Base-by-base conservation (phyloP, 2,888 invertebrate species). In the Labia minor region DNA sequence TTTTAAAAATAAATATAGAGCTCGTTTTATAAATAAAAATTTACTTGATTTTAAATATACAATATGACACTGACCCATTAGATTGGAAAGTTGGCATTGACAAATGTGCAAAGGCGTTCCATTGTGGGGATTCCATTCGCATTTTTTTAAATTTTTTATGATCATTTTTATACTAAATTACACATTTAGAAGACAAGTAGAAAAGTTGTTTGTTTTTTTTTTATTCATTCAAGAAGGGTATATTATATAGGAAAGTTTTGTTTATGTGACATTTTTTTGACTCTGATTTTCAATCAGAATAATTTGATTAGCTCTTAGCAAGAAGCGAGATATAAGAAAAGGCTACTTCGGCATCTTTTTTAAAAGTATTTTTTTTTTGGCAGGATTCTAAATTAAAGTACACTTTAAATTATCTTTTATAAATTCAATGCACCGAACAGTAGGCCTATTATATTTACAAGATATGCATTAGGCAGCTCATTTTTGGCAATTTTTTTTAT, bases 201-300 rank as follows among this genome's bases (percentile, higher is more conserved):
- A 49, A 49, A 49, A 49, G 49, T n/a, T 33, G 6, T 49, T 49
- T 49, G 3, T 49, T 49, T 49, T 49, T 33, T 49, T 49, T 49
- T 49, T 14, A 49, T n/a, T 49, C 16, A 4, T 49, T 11, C n/a
- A 14, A 11, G 16, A 16, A 49, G 49, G 16, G 49, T n/a, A 49
- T 49, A 11, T 49, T n/a, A 49, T 49, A 26, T 26, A 26, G 26
- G 26, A 26, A 26, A 26, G n/a, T 16, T 49, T 49, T n/a, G n/a
- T 10, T 49, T 14, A n/a, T 49, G 3, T 49, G 49, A 49, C 16
- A 49, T 49, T n/a, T 26, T 26, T 26, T 26, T 8, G 8, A 6
- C 26, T 49, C 49, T 49, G 49, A 49, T 49, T 49, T 49, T 49
- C 49, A 49, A 49, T 49, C 49, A 49, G 49, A 49, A 49, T 11